Evolutionary conservation across 2,888 invertebrate genomes (phyloP), one percentile per base, ranked within the genome.

Genomic region (Eilema depressum): DNA sequence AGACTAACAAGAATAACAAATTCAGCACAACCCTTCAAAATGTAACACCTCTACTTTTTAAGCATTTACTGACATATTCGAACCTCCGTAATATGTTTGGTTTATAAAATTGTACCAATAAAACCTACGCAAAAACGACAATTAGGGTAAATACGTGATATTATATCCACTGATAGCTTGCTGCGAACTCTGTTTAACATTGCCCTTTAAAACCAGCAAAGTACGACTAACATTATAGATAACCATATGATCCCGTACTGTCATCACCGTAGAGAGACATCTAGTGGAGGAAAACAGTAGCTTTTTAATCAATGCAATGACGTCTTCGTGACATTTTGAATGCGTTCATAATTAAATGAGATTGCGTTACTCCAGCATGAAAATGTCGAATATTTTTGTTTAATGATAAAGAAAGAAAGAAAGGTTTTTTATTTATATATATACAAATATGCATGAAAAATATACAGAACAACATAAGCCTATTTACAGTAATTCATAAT

Each of bases 1-100:
- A 83, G 91, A 92, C 91, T 92, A 89, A 87, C 86, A 87, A 76
- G 68, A 83, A 75, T 76, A 75, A 66, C 70, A 80, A 82, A 73
- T 82, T 76, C 63, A 68, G 62, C 78, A 74, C 80, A 81, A 80
- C 79, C 75, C 83, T 74, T 66, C 79, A 76, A 84, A 83, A 78
- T 81, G 62, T 70, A 80, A 83, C 69, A 74, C 63, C 68, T 70
- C 68, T 56, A 64, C 71, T 69, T 75, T 75, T 69, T 69, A 74
- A 3, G 11, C 70, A 71, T 57, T 33, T 37, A 72, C 66, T 57
- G 41, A 57, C 37, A 61, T 63, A 71, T 61, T 70, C 57, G 28
- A 62, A 64, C 66, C 75, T 73, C 71, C 70, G 71, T 68, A 78
- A 79, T 77, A 68, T 65, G 64, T 76, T 62, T 73, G 83, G 77